Conservation (phyloP, 2,888 invertebrate species). For the Dryococelus australis region DNA sequence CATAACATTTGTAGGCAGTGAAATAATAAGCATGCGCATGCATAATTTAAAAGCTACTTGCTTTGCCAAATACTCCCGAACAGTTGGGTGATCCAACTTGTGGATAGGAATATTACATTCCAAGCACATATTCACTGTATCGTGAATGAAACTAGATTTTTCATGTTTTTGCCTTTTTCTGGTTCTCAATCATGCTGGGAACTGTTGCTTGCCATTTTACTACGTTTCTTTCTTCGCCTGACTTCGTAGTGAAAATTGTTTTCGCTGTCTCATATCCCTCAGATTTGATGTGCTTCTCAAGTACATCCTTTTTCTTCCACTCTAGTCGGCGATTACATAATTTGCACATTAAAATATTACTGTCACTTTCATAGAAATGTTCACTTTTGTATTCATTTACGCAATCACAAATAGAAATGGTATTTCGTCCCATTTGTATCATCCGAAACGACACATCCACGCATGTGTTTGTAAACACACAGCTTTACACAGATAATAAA, state of each 20-base stretch:
- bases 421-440: background rate
- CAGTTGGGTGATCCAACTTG: slow-evolving; percentile 33
- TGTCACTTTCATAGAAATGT: background rate
- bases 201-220: slow-evolving; percentile 24
- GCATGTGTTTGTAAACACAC: too few species aligned
- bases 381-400: background rate
- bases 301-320: background rate
- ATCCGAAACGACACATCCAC: too few species aligned
- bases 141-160: slow-evolving; percentile 24
- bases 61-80: slow-evolving; percentile 26
- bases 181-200: background rate
- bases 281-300: too few species aligned
- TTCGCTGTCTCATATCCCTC: too few species aligned
- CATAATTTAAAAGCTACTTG: too few species aligned
- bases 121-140: slow-evolving; percentile 33
- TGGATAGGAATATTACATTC: background rate
- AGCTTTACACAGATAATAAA: too few species aligned
- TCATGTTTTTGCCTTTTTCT: slow-evolving; percentile 27
- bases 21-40: too few species aligned
- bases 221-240: too few species aligned
- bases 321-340: background rate
- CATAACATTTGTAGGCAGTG: too few species aligned
- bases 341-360: background rate
- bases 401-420: background rate
- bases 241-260: too few species aligned